A percentile compares a stretch with the other conserved stretches of the same genome.
Evolutionary conservation across 2,888 invertebrate genomes (phyloP).

Genomic region (Formica aserva): DNA sequence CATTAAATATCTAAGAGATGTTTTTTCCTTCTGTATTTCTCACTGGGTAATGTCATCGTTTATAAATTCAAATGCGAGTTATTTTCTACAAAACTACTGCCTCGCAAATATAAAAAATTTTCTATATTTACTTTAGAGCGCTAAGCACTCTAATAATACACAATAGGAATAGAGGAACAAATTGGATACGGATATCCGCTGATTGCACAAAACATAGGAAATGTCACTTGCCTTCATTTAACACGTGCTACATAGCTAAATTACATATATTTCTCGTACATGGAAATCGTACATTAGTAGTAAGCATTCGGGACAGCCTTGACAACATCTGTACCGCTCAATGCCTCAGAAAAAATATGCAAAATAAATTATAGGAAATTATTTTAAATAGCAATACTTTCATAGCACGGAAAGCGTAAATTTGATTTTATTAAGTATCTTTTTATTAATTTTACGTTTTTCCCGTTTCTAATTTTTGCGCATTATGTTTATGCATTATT

Average conservation of each 20-base stretch:
- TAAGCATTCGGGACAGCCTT: background rate
- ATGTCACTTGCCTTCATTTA: background rate
- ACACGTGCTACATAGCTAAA: background rate
- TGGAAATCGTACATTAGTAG: background rate
- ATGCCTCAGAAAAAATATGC: background rate
- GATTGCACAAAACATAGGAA: background rate
- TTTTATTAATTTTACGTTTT: background rate
- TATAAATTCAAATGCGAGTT: background rate
- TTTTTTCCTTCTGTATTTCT: too few species aligned
- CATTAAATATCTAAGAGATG: too few species aligned
- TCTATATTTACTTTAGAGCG: background rate
- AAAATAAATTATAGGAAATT: background rate
- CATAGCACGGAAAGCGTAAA: background rate
- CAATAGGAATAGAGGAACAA: background rate
- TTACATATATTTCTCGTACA: background rate
- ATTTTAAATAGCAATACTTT: background rate
- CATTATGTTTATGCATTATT: background rate
- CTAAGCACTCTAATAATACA: background rate
- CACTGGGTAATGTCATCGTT: background rate
- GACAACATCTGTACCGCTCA: background rate
- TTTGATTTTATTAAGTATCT: background rate
- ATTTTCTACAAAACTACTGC: background rate
- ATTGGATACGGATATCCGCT: constrained; percentile 7
- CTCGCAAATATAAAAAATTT: background rate
- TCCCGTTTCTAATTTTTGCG: background rate